Evolutionary conservation across 2,113 vertebrate species (phyloP).

Genomic region (Cynoglossus semilaevis): DNA sequence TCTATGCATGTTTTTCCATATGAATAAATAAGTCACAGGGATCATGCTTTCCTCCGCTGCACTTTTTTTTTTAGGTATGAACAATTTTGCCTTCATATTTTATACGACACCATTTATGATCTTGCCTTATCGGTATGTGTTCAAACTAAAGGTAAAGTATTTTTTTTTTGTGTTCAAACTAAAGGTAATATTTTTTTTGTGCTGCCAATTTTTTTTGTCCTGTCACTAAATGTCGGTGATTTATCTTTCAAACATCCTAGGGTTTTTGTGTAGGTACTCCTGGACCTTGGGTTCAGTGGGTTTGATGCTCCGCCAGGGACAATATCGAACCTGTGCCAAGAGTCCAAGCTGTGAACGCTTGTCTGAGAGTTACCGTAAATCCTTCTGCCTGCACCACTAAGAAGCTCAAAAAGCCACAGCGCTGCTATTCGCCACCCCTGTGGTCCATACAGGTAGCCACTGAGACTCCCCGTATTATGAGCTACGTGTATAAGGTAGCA

Average conservation of each 20-base stretch:
- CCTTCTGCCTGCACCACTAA: conserved; percentile 75
- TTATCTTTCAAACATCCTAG: conserved; percentile 80
- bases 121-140: conserved; percentile 52
- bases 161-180: no score
- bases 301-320: conserved; percentile 80
- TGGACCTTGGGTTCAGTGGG: conserved; percentile 75
- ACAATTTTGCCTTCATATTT: no score
- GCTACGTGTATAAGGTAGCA: conserved; percentile 64
- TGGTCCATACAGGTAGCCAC: conserved; percentile 70
- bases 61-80: no score
- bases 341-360: conserved; percentile 81
- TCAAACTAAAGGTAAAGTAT: conserved; percentile 71
- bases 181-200: conserved; percentile 75
- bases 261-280: conserved; percentile 81
- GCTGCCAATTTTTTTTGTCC: conserved; percentile 65
- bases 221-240: conserved; percentile 77
- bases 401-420: conserved; percentile 76
- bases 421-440: conserved; percentile 71
- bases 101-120: no score
- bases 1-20: no score
- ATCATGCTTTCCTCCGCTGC: no score
- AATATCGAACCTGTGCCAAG: conserved; percentile 77
- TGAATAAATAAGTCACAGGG: no score
- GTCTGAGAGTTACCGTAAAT: conserved; percentile 82
- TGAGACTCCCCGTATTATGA: conserved; percentile 69